Evolutionary conservation across 2,888 invertebrate species (phyloP).

Genomic region (Xylocampa areola): DNA sequence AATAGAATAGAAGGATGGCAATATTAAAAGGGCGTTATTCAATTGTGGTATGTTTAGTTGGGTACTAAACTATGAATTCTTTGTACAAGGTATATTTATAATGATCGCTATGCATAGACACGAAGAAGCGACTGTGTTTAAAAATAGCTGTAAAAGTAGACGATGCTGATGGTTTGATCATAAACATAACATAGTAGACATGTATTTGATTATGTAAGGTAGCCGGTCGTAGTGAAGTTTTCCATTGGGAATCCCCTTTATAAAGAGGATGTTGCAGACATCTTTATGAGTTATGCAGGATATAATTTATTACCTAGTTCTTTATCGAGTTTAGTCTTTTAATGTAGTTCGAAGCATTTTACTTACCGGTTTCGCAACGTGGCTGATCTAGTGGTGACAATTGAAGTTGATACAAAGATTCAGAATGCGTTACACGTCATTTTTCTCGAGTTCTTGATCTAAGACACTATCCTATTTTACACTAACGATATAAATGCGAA

Average conservation of each 20-base stretch:
- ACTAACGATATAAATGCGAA: too few species aligned
- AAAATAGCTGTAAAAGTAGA: conserved; percentile 43
- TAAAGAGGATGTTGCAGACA: conserved; percentile 6
- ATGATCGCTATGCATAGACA: conserved; percentile 32
- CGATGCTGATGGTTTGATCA: conserved; percentile 23
- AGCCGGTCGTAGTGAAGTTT: conserved; percentile 3
- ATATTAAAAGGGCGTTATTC: conserved; percentile 20
- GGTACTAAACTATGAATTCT: conserved; percentile 34
- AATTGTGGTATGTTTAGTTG: conserved; percentile 21
- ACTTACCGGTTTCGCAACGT: conserved; percentile 10
- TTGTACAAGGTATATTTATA: conserved; percentile 34
- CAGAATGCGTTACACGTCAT: too few species aligned
- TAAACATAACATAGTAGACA: conserved; percentile 8
- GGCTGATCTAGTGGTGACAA: not conserved
- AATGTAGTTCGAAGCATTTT: not conserved
- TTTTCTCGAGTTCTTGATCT: too few species aligned
- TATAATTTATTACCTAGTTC: not conserved
- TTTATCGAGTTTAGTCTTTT: conserved; percentile 26
- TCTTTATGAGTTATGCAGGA: conserved; percentile 1
- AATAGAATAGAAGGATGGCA: conserved; percentile 24
- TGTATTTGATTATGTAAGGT: conserved; percentile 26
- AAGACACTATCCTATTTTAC: too few species aligned
- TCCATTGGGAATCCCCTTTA: conserved; percentile 33
- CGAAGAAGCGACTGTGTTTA: conserved; percentile 41
- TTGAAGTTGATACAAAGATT: conserved; percentile 14